A percentile compares a stretch with the other conserved stretches of the same genome.
These are phyloP conservation scores for Parazoanthus swiftii DNA, from an alignment of 92 coral and sea anemone species.

Conservation along the genomic window DNA sequence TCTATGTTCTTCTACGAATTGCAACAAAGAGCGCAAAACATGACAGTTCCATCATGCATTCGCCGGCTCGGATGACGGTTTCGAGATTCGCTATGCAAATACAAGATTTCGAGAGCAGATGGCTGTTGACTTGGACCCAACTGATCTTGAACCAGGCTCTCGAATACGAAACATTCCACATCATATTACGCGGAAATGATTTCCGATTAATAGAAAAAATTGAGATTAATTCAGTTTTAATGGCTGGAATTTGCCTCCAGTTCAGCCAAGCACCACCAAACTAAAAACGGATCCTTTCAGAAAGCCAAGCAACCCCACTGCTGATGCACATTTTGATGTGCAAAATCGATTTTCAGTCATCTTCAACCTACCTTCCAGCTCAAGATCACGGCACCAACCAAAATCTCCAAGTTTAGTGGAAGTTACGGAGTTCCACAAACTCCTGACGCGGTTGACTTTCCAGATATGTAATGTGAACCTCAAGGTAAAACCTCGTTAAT, in stretches of 20 bases:
- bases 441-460: neutral
- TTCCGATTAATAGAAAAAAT: constrained; percentile 5
- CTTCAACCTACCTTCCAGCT: constrained; percentile 28
- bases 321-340: constrained; percentile 11
- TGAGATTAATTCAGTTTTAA: neutral
- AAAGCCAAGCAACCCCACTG: neutral
- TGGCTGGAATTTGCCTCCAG: neutral
- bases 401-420: neutral
- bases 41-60: neutral
- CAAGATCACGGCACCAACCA: neutral
- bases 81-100: neutral
- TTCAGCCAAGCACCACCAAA: constrained; percentile 1
- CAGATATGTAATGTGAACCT: neutral
- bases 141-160: neutral
- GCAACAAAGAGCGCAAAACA: neutral
- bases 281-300: neutral
- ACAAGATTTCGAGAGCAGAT: constrained; percentile 19
- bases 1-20: neutral
- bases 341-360: neutral
- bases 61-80: neutral
- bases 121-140: neutral
- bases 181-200: constrained; percentile 39
- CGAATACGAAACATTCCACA: constrained; percentile 25
- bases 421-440: constrained; percentile 16
- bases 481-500: neutral